Evolutionary conservation across 2,888 invertebrate species (phyloP).

Genomic region (Zonitis immaculata): DNA sequence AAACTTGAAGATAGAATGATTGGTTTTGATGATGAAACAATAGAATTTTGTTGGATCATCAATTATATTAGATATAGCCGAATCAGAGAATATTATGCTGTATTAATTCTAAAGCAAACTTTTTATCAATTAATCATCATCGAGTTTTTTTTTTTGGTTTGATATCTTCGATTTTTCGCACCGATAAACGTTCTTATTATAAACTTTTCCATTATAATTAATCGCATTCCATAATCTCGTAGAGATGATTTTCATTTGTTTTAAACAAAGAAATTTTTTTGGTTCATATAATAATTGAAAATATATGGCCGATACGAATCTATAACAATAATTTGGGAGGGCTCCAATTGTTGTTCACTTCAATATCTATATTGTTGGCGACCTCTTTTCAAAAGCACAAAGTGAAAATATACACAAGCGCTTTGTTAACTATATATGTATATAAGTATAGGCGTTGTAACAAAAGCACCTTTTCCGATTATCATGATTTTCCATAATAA

Average conservation of each 20-base stretch:
- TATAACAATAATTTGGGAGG: neutral
- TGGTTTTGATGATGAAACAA: no score
- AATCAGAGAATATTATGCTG: no score
- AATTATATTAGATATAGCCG: no score
- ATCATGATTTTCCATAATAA: neutral
- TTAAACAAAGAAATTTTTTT: no score
- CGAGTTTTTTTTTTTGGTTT: neutral
- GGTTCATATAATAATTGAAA: no score
- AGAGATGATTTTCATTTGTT: no score
- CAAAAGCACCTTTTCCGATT: neutral
- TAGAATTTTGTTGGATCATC: no score
- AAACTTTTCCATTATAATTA: neutral
- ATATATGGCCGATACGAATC: neutral
- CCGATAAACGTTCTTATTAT: neutral
- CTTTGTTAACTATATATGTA: neutral
- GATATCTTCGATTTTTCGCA: neutral
- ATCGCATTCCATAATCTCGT: no score
- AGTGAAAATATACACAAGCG: neutral
- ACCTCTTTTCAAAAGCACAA: neutral
- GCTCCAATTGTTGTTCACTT: neutral
- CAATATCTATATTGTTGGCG: neutral
- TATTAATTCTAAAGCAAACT: neutral
- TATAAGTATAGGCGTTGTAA: neutral
- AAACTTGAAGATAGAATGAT: neutral
- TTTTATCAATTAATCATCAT: conserved; percentile 4